These are phyloP conservation scores for Phyto melanocephala DNA, from an alignment of 2,888 invertebrate genomes.

Conservation along the genomic window DNA sequence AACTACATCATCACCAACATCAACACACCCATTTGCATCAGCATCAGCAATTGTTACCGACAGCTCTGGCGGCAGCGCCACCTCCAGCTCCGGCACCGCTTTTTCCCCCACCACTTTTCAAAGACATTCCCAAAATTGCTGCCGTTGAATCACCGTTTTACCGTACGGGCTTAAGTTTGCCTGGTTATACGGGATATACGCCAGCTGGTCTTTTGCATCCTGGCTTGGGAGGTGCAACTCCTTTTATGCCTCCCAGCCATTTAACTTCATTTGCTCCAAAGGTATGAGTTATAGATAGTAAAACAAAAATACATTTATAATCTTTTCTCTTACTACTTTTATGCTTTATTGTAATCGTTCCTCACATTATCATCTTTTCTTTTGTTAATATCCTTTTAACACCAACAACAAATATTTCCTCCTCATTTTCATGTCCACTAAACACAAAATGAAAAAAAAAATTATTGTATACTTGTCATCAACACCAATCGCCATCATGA, in stretches of 20 bases:
- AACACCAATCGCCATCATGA: slow-evolving; percentile 21
- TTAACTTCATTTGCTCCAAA: slow-evolving; percentile 92
- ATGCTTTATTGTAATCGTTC: neutral
- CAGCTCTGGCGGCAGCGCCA: slow-evolving; percentile 82
- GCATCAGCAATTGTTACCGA: slow-evolving; percentile 87
- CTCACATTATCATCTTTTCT: neutral
- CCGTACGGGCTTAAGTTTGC: slow-evolving; percentile 84
- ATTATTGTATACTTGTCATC: slow-evolving; percentile 41
- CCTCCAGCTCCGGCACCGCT: slow-evolving; percentile 79
- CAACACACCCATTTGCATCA: slow-evolving; percentile 95
- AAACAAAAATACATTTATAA: neutral
- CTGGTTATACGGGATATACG: slow-evolving; percentile 88
- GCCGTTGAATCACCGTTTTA: slow-evolving; percentile 89
- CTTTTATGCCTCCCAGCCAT: slow-evolving; percentile 93
- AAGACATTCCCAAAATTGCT: slow-evolving; percentile 92
- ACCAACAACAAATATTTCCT: slow-evolving; percentile 50
- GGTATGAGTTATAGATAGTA: slow-evolving; percentile 80
- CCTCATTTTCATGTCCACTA: slow-evolving; percentile 68
- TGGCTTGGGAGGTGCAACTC: slow-evolving; percentile 86
- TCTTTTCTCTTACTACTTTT: too few species aligned
- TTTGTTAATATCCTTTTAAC: slow-evolving; percentile 52
- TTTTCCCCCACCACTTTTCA: slow-evolving; percentile 87
- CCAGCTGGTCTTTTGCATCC: slow-evolving; percentile 88
- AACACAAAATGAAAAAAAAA: slow-evolving; percentile 20
- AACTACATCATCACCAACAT: slow-evolving; percentile 96